A percentile compares a stretch with the other conserved stretches of the same genome.
phyloP scores from a whole-genome alignment of 35 echinoderm and acorn worm species.

The Ptychodera flava region DNA sequence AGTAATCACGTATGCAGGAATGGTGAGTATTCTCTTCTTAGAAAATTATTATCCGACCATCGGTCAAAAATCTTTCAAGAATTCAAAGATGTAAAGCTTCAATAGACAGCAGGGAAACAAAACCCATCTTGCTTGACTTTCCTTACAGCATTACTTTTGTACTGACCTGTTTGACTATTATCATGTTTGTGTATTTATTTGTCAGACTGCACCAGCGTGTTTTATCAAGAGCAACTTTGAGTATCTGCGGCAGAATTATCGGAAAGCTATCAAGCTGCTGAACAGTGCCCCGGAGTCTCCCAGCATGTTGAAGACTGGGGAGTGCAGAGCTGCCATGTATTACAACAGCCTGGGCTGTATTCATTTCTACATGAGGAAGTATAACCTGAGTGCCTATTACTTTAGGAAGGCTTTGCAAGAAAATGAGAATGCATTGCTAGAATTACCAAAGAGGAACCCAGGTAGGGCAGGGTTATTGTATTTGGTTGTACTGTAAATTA shows the following conservation, averaged over 20 bases:
- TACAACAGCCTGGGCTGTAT: conserved; percentile 81
- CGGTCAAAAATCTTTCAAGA: no score
- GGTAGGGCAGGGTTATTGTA: conserved; percentile 42
- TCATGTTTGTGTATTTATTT: no score
- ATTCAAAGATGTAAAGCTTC: no score
- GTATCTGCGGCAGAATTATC: conserved; percentile 77
- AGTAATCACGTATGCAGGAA: conserved; percentile 67
- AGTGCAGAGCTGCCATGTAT: conserved; percentile 81
- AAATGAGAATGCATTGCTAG: conserved; percentile 62
- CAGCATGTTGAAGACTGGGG: conserved; percentile 59
- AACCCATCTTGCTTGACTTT: no score
- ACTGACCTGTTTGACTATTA: no score
- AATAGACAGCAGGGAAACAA: no score
- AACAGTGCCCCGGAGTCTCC: conserved; percentile 64
- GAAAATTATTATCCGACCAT: no score
- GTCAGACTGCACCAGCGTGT: conserved; percentile 55
- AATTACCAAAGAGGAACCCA: conserved; percentile 58
- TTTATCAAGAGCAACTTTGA: conserved; percentile 98
- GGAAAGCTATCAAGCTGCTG: conserved; percentile 93
- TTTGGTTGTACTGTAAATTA: no score
- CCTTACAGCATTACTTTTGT: no score
- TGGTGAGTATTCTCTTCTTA: conserved; percentile 37
- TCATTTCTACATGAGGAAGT: conserved; percentile 91
- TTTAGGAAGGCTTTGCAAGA: conserved; percentile 70
- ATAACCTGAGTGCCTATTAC: conserved; percentile 77